Percentiles rank a stretch among this genome's conserved stretches.
Conservation (phyloP, 1,140 invertebrate genomes). For the Tigriopus japonicus region DNA sequence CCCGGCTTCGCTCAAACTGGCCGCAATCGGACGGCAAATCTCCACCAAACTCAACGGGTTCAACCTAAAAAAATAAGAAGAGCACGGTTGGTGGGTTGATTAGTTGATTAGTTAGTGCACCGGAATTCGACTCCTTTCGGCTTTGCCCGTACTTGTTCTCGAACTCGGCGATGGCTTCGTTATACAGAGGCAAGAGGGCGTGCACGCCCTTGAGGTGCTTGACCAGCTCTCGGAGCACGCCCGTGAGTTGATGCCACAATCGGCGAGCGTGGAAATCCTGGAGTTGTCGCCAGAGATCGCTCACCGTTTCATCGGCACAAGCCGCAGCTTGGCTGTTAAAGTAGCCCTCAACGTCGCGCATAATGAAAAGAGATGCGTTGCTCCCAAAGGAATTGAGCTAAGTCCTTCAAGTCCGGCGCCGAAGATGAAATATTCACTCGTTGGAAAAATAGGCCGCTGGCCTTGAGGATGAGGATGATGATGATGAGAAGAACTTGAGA, state of each 20-base stretch:
- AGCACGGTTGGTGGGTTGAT: too few relatives aligned
- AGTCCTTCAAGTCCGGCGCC: too few relatives aligned
- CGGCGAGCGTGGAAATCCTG: constrained; percentile 22
- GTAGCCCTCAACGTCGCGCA: not conserved
- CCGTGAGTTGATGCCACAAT: constrained; percentile 88
- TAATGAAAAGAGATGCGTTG: not conserved
- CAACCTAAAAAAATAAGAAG: constrained; percentile 42
- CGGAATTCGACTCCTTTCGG: too few relatives aligned
- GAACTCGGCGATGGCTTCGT: constrained; percentile 75
- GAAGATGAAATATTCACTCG: too few relatives aligned
- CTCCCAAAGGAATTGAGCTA: too few relatives aligned
- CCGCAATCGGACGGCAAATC: constrained; percentile 47
- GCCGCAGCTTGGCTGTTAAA: not conserved
- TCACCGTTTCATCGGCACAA: not conserved
- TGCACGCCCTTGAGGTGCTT: constrained; percentile 55
- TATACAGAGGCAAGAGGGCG: constrained; percentile 65
- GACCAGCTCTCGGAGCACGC: constrained; percentile 63
- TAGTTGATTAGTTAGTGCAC: too few relatives aligned
- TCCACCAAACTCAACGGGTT: constrained; percentile 80
- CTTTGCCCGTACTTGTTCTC: constrained; percentile 62
- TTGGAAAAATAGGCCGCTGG: too few relatives aligned
- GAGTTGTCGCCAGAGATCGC: not conserved
- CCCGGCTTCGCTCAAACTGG: constrained; percentile 45
- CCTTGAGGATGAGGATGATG: too few relatives aligned
- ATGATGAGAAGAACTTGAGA: too few relatives aligned